Conservation (phyloP, 1,140 invertebrate species). For the Pteromalus puparum region DNA sequence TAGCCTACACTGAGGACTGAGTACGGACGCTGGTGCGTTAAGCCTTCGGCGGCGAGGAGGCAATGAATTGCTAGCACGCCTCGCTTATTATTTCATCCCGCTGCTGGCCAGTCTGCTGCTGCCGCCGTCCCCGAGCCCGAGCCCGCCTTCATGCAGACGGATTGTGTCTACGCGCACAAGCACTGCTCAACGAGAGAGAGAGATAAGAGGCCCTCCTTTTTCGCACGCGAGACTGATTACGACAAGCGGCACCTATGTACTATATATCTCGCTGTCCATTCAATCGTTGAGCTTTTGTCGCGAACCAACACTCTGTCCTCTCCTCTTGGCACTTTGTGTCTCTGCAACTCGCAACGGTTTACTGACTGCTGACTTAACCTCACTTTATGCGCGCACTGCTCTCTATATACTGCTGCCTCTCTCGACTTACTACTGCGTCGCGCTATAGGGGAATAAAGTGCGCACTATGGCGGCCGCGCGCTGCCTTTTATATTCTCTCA, state of each 20-base stretch:
- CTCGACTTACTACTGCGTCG: background rate
- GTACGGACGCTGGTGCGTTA: constrained; percentile 64
- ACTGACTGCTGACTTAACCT: too few species aligned
- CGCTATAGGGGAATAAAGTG: constrained; percentile 11
- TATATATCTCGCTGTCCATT: background rate
- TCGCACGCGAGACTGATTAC: background rate
- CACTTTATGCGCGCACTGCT: too few species aligned
- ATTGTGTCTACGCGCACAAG: background rate
- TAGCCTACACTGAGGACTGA: constrained; percentile 76
- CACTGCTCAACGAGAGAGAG: background rate
- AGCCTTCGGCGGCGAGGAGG: constrained; percentile 47
- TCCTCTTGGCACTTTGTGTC: too few species aligned
- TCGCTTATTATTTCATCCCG: constrained; percentile 69
- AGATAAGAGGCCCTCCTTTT: background rate
- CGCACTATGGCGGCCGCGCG: constrained; percentile 4
- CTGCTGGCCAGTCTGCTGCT: constrained; percentile 1
- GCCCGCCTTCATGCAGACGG: background rate
- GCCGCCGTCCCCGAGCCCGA: too few species aligned
- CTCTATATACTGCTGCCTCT: background rate
- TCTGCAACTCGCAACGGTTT: too few species aligned
- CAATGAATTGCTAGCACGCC: constrained; percentile 56
- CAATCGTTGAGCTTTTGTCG: background rate
- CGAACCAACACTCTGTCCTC: too few species aligned
- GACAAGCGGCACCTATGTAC: background rate
- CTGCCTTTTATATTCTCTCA: constrained; percentile 16